Evolutionary conservation across 2,113 vertebrate species (phyloP), one percentile per base, ranked within the genome.

Genomic region (Acrocephalus arundinaceus): DNA sequence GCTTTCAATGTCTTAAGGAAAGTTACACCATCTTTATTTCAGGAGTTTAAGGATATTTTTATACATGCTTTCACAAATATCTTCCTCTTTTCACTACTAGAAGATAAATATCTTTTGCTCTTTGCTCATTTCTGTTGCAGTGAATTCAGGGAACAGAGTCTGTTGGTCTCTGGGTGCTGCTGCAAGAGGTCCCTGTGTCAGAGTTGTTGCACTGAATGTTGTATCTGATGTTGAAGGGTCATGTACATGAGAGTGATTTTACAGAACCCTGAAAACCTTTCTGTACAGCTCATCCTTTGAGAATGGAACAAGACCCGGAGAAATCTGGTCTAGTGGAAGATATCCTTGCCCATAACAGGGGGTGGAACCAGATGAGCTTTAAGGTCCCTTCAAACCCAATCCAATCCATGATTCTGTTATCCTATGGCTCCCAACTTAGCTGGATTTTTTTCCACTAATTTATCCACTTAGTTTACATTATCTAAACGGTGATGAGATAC

Each of bases 241-340:
- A 18, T 0, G 0, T 7, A 7, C 8, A 1, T 1, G 1, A 25
- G 5, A 8, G 10, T 48, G 31, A 28, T 19, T 49, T 6, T 17
- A 9, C 0, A 45, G 13, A 46, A 4, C 15, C 31, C 28, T 51
- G 11, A 15, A 49, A 15, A 4, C 16, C 15, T 57, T 35, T 59
- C 46, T 63, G 4, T 3, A 27, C n/a, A 71, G 15, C 16, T 52
- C 28, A 16, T 15, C 17, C 16, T 41, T 6, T 3, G 5, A 33
- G 9, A 24, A 35, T 48, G 54, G 25, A 67, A 46, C 28, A 24
- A 39, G 28, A 10, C 10, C 24, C 39, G 33, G 10, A 61, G 30
- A 6, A 75, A 19, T 22, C 31, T 45, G 31, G 10, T 15, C 3
- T 11, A 23, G 67, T 23, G 49, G 41, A 39, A 52, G 10, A 14